Percentiles rank a stretch among this genome's conserved stretches.
These are phyloP conservation scores for Glareola pratincola DNA, from an alignment of 2,113 vertebrate genomes.

Conservation along the genomic window DNA sequence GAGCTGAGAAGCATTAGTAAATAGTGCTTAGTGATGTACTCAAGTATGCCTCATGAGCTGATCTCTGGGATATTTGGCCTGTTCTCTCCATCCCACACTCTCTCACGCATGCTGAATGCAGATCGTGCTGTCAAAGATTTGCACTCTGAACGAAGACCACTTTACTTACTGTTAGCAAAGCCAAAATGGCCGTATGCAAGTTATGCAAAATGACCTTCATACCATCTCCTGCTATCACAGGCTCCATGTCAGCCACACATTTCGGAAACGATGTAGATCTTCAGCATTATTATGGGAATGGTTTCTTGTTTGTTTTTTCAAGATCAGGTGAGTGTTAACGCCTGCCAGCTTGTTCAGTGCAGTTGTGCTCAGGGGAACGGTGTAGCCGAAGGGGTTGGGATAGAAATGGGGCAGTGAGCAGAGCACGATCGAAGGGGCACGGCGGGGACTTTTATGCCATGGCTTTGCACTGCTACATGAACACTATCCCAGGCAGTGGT, in stretches of 20 bases:
- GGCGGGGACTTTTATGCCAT: neutral
- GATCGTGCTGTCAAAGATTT: neutral
- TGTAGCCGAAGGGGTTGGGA: neutral
- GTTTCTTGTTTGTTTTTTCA: neutral
- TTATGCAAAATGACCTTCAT: neutral
- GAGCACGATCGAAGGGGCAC: neutral
- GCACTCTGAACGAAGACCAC: neutral
- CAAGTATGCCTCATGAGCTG: neutral
- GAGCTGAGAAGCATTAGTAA: neutral
- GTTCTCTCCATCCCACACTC: neutral
- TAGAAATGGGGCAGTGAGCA: neutral
- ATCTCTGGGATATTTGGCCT: neutral
- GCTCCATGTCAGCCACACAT: neutral
- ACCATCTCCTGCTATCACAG: neutral
- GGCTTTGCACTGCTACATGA: neutral
- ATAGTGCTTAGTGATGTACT: neutral
- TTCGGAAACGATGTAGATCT: neutral
- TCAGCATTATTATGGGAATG: neutral
- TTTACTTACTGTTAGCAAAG: neutral
- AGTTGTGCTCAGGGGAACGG: neutral
- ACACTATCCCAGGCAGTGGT: neutral
- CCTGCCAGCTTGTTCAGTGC: neutral
- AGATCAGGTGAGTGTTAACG: neutral
- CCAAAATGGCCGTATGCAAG: neutral
- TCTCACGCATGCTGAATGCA: neutral